phyloP scores from a whole-genome alignment of 92 coral and sea anemone genomes.

The Heliopora coerulea region DNA sequence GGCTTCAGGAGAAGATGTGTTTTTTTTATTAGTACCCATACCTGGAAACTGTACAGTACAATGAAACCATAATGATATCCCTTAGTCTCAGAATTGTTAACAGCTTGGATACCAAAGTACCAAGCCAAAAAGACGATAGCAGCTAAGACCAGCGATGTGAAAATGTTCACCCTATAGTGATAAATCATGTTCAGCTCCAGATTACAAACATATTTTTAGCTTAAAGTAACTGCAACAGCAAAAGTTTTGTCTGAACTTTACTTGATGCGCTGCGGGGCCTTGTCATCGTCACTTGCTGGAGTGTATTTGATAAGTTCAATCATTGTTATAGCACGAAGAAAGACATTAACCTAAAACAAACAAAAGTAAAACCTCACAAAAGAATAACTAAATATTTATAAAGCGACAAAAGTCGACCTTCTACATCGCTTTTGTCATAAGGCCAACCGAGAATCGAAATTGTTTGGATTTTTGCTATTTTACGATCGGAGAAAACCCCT shows the following conservation, averaged over 20 bases:
- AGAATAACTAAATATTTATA: too few relatives aligned
- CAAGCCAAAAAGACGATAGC: constrained; percentile 23
- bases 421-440: too few relatives aligned
- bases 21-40: neutral
- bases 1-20: too few relatives aligned
- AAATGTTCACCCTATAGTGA: constrained; percentile 32
- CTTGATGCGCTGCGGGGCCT: constrained; percentile 8
- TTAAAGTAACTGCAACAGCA: too few relatives aligned
- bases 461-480: too few relatives aligned
- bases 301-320: neutral
- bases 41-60: constrained; percentile 31
- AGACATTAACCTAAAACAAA: constrained; percentile 9
- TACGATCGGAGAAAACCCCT: too few relatives aligned
- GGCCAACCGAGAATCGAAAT: too few relatives aligned
- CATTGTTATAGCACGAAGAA: neutral
- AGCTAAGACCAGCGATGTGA: constrained; percentile 4
- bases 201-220: too few relatives aligned
- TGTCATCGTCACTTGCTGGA: neutral
- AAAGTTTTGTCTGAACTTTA: neutral
- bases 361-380: too few relatives aligned
- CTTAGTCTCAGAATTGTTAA: constrained; percentile 26
- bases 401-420: too few relatives aligned
- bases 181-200: too few relatives aligned
- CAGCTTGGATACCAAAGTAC: constrained; percentile 21
- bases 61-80: constrained; percentile 40